Evolutionary conservation across 1,140 invertebrate species (phyloP).

Genomic region (Spodoptera litura): DNA sequence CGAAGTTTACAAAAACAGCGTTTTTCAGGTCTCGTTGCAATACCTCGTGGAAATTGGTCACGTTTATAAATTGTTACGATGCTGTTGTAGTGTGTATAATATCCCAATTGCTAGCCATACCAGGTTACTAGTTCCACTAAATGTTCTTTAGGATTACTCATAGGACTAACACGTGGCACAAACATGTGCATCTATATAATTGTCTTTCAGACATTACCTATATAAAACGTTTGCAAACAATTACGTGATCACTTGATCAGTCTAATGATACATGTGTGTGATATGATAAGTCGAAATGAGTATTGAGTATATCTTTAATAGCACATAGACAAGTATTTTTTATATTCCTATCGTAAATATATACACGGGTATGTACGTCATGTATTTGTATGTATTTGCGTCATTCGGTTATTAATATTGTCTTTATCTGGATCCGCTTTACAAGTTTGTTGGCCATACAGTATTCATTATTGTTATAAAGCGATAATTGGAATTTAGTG

Average conservation of each 20-base stretch:
- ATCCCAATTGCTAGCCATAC: neutral
- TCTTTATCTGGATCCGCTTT: slow-evolving; percentile 18
- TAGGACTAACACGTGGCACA: too few species aligned
- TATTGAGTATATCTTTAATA: neutral
- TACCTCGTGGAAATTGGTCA: neutral
- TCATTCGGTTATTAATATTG: slow-evolving; percentile 21
- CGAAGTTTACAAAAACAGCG: slow-evolving; percentile 6
- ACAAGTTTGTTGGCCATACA: neutral
- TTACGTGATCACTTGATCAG: too few species aligned
- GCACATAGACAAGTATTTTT: neutral
- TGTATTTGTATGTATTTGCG: slow-evolving; percentile 7
- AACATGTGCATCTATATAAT: too few species aligned
- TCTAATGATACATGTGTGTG: too few species aligned
- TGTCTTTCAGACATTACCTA: too few species aligned
- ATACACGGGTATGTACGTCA: neutral
- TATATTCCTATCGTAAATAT: neutral
- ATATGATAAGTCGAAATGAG: too few species aligned
- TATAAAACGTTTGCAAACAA: too few species aligned
- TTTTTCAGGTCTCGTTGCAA: slow-evolving; percentile 5
- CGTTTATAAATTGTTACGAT: neutral
- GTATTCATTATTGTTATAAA: neutral
- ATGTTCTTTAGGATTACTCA: neutral
- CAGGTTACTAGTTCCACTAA: neutral
- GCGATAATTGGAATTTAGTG: neutral
- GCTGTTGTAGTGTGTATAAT: neutral